Conservation (phyloP, 2,797 vertebrate species). For the Sebastes glaucus region DNA sequence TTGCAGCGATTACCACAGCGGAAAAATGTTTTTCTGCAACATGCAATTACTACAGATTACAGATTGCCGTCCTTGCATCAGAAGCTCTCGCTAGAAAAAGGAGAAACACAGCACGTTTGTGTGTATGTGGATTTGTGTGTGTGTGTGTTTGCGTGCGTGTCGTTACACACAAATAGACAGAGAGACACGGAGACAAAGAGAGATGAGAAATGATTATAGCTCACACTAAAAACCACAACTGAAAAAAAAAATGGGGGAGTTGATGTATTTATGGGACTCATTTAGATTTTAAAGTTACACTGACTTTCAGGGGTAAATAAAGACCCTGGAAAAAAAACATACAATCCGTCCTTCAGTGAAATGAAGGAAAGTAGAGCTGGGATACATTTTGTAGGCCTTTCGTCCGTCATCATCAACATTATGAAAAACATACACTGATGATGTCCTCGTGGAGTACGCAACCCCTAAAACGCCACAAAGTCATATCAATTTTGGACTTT, state of each 20-base stretch:
- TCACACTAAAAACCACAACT: constrained; percentile 81
- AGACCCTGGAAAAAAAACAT: constrained; percentile 52
- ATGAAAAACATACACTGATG: constrained; percentile 40
- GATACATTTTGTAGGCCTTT: constrained; percentile 41
- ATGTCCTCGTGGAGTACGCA: constrained; percentile 28
- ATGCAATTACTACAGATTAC: constrained; percentile 89
- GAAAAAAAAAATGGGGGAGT: constrained; percentile 70
- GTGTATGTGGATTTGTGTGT: constrained; percentile 49
- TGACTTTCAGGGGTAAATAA: constrained; percentile 75
- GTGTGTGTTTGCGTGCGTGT: constrained; percentile 58
- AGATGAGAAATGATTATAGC: constrained; percentile 82
- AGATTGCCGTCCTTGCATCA: constrained; percentile 85
- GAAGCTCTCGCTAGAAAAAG: constrained; percentile 78
- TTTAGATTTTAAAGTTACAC: constrained; percentile 78
- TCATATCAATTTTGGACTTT: constrained; percentile 47
- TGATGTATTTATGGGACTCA: constrained; percentile 80
- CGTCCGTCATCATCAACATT: constrained; percentile 63
- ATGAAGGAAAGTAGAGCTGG: constrained; percentile 38
- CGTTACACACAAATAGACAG: constrained; percentile 73
- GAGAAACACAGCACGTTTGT: constrained; percentile 71
- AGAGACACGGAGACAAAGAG: constrained; percentile 79
- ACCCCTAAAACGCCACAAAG: constrained; percentile 7
- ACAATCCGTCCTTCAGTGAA: constrained; percentile 52
- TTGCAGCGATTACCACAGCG: constrained; percentile 87
- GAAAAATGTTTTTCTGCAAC: constrained; percentile 89